phyloP scores from a whole-genome alignment of 2,113 vertebrate species.

The Corydoras maculifer region DNA sequence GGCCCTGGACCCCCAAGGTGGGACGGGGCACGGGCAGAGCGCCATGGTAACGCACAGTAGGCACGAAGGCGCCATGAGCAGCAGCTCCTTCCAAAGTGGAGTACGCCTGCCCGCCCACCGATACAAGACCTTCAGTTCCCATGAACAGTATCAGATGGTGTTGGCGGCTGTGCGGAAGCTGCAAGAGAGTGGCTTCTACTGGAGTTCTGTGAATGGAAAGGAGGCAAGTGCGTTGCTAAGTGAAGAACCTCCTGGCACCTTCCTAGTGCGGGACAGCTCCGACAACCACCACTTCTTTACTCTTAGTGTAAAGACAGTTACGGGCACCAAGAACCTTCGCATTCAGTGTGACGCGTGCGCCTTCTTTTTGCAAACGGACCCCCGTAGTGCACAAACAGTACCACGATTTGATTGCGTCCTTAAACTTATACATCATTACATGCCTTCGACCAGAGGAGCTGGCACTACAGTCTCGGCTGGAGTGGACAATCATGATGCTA shows the following conservation, averaged over 20 bases:
- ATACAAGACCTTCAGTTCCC: conserved; percentile 94
- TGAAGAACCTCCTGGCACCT: conserved; percentile 83
- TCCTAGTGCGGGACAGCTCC: conserved; percentile 94
- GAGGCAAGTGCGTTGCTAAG: conserved; percentile 87
- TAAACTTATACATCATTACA: conserved; percentile 93
- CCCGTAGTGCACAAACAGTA: conserved; percentile 76
- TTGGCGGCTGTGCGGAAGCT: conserved; percentile 85
- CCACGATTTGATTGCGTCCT: conserved; percentile 93
- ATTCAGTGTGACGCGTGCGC: conserved; percentile 86
- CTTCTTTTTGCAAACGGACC: conserved; percentile 89
- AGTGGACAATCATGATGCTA: conserved; percentile 19
- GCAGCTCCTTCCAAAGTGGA: conserved; percentile 77
- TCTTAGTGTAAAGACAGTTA: conserved; percentile 87
- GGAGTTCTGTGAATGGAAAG: conserved; percentile 84
- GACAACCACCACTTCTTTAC: conserved; percentile 97
- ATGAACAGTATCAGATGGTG: conserved; percentile 92
- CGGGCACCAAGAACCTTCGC: conserved; percentile 92
- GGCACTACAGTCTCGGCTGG: conserved; percentile 17
- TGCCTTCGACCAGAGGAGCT: conserved; percentile 61
- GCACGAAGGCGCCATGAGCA: conserved; percentile 77
- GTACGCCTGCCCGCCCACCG: conserved; percentile 75
- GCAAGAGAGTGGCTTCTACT: conserved; percentile 96
- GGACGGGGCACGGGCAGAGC: conserved; percentile 77
- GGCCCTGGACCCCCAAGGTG: conserved; percentile 53
- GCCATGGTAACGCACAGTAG: conserved; percentile 92